A percentile compares a stretch with the other conserved stretches of the same genome.
phyloP scores from a whole-genome alignment of 2,797 vertebrate genomes.

The Cuniculus paca region DNA sequence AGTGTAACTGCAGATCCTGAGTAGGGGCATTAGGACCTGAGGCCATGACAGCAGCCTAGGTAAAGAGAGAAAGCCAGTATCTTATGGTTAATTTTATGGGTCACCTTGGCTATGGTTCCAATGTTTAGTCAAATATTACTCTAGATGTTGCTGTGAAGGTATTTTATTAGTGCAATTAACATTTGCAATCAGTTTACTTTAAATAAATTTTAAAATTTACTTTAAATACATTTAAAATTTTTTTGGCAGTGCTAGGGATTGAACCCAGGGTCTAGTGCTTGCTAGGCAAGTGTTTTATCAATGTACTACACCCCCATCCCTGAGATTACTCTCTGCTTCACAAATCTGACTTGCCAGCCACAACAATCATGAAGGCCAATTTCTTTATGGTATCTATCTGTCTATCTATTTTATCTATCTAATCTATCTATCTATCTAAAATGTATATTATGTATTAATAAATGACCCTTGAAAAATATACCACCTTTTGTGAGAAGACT shows the following conservation, averaged over 20 bases:
- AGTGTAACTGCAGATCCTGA: neutral
- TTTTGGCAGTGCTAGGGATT: neutral
- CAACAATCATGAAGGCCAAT: neutral
- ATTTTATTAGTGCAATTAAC: neutral
- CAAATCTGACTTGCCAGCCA: neutral
- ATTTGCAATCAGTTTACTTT: constrained; percentile 16
- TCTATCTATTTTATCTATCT: neutral
- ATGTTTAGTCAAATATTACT: neutral
- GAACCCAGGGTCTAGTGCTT: neutral
- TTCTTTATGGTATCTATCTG: constrained; percentile 14
- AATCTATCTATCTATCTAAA: neutral
- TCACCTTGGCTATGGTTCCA: neutral
- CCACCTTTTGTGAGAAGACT: constrained; percentile 1
- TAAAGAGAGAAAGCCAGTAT: neutral
- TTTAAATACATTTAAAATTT: too few species aligned
- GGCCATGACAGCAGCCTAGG: neutral
- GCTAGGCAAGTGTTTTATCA: neutral
- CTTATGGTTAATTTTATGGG: neutral
- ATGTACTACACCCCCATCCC: neutral
- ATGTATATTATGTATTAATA: neutral
- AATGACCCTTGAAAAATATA: neutral
- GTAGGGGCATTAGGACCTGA: neutral
- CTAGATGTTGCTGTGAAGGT: neutral
- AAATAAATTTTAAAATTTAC: too few species aligned
- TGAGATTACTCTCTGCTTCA: neutral